Evolutionary conservation across 2,113 vertebrate species (phyloP).

Genomic region (Forbesichthys agassizii): DNA sequence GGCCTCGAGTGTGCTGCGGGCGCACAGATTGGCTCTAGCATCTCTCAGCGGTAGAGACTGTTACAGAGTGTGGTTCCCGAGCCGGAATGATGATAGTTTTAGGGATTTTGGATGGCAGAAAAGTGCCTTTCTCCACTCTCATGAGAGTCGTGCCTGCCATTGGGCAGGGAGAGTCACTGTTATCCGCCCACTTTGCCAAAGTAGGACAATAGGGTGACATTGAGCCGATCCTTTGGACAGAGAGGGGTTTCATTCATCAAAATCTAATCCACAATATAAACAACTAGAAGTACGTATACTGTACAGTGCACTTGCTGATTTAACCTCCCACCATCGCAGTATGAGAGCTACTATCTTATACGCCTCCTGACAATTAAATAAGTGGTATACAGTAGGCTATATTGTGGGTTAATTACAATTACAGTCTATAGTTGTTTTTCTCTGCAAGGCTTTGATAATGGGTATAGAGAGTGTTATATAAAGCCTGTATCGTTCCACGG

Average conservation of each 20-base stretch:
- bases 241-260: constrained; percentile 69
- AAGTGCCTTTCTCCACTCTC: constrained; percentile 84
- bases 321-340: constrained; percentile 36
- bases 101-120: constrained; percentile 86
- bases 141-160: constrained; percentile 85
- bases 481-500: constrained; percentile 49
- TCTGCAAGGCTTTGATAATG: background rate
- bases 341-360: constrained; percentile 17
- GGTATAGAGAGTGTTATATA: background rate
- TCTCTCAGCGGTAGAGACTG: constrained; percentile 83
- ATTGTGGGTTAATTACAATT: background rate
- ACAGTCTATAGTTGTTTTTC: background rate
- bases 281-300: constrained; percentile 38
- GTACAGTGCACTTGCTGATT: constrained; percentile 28
- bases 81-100: constrained; percentile 84
- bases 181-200: constrained; percentile 86
- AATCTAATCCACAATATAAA: constrained; percentile 54
- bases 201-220: constrained; percentile 82
- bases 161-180: constrained; percentile 82
- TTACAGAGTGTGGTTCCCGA: constrained; percentile 77
- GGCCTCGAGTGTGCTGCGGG: constrained; percentile 76
- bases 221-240: constrained; percentile 67
- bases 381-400: constrained; percentile 18
- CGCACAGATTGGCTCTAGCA: constrained; percentile 80
- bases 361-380: constrained; percentile 30